phyloP scores from a whole-genome alignment of 2,888 invertebrate genomes.

The Drosophila ezoana region DNA sequence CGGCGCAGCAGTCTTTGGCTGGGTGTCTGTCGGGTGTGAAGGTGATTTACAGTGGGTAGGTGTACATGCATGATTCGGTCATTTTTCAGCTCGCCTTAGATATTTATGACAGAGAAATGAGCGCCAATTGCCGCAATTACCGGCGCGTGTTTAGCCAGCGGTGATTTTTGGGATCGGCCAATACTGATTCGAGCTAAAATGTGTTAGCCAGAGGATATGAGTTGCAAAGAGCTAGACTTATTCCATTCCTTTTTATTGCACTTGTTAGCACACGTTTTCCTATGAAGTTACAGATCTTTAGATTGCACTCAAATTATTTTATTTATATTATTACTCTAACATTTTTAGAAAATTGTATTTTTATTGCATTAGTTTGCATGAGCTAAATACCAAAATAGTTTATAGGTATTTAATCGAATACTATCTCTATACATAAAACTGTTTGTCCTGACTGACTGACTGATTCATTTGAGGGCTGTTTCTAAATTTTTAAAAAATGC shows the following conservation, averaged over 20 bases:
- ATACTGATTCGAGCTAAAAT: slow-evolving; percentile 42
- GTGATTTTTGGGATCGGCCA: slow-evolving; percentile 40
- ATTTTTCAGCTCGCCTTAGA: slow-evolving; percentile 61
- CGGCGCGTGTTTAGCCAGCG: slow-evolving; percentile 76
- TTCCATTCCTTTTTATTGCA: slow-evolving; percentile 24
- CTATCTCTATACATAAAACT: no score
- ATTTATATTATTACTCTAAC: background rate
- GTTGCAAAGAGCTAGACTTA: slow-evolving; percentile 5
- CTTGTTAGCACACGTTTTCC: background rate
- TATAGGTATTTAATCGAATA: no score
- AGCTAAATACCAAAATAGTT: background rate
- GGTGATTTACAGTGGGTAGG: slow-evolving; percentile 72
- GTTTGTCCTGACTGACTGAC: no score
- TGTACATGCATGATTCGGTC: slow-evolving; percentile 66
- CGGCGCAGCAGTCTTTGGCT: slow-evolving; percentile 24
- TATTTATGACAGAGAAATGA: slow-evolving; percentile 80
- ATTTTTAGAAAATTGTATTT: background rate
- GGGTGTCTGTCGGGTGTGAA: slow-evolving; percentile 58
- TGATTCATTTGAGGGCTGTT: no score
- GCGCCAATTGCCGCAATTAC: slow-evolving; percentile 77
- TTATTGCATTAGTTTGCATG: background rate
- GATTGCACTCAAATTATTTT: background rate
- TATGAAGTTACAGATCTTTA: background rate
- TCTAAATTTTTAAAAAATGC: no score
- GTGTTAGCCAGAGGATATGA: slow-evolving; percentile 13